Percentiles rank a stretch among this genome's conserved stretches.
phyloP scores from a whole-genome alignment of 2,888 invertebrate species.

The Plutella xylostella region DNA sequence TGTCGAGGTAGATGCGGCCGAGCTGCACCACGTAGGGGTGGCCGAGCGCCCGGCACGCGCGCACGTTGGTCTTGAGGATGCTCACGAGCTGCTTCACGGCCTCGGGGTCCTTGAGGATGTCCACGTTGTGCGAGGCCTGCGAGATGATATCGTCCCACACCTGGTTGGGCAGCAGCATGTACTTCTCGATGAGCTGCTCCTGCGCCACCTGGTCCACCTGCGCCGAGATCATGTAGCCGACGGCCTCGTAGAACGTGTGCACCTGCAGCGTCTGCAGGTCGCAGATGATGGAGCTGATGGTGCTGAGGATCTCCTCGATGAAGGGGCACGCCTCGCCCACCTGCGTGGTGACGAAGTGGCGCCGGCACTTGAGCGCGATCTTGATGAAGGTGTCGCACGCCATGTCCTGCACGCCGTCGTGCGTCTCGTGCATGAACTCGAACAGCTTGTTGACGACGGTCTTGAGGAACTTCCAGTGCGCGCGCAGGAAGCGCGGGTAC shows the following conservation, averaged over 20 bases:
- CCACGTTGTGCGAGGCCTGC: conserved; percentile 96
- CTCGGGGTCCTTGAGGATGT: conserved; percentile 94
- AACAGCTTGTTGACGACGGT: conserved; percentile 99
- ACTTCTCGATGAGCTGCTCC: conserved; percentile 95
- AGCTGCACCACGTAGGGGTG: conserved; percentile 96
- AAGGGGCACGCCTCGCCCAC: conserved; percentile 97
- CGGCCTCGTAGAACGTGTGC: conserved; percentile 99
- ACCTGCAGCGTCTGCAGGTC: conserved; percentile 98
- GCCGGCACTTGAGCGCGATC: conserved; percentile 97
- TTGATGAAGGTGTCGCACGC: conserved; percentile 99
- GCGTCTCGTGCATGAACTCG: conserved; percentile 99
- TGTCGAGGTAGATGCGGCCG: conserved; percentile 97
- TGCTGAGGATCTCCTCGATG: conserved; percentile 97
- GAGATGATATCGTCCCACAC: conserved; percentile 99
- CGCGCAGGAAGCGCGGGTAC: conserved; percentile 96
- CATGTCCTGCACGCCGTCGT: conserved; percentile 99
- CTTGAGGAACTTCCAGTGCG: conserved; percentile 99
- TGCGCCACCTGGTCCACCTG: conserved; percentile 92
- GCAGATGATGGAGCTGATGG: conserved; percentile 97
- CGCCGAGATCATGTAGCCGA: conserved; percentile 98
- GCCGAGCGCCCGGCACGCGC: conserved; percentile 98
- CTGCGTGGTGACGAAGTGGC: conserved; percentile 97
- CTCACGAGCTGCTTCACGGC: conserved; percentile 97
- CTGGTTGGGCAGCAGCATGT: conserved; percentile 97
- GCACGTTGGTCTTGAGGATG: conserved; percentile 98